phyloP scores from a whole-genome alignment of 1,140 invertebrate genomes.

The Pseudoatta argentina region DNA sequence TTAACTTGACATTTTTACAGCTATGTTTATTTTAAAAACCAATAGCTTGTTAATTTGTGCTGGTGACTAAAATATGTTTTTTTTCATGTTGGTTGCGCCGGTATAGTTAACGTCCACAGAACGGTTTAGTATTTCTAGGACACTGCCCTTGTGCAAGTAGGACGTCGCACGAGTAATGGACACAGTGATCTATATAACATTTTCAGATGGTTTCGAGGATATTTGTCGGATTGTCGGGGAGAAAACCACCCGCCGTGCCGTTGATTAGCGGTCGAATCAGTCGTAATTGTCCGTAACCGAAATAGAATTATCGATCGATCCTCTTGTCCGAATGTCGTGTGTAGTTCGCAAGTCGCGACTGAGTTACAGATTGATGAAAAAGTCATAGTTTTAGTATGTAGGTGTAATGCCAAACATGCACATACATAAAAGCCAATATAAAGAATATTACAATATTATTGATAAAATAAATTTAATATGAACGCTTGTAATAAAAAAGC shows the following conservation, averaged over 20 bases:
- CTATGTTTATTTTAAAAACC: neutral
- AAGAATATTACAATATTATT: slow-evolving; percentile 18
- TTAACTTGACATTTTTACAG: neutral
- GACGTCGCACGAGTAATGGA: slow-evolving; percentile 27
- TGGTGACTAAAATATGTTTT: neutral
- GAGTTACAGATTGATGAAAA: slow-evolving; percentile 65
- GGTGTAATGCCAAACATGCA: neutral
- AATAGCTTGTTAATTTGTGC: neutral
- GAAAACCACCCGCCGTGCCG: slow-evolving; percentile 68
- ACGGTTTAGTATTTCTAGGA: neutral
- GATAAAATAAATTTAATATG: slow-evolving; percentile 2
- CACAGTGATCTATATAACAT: slow-evolving; percentile 59
- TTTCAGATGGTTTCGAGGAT: slow-evolving; percentile 73
- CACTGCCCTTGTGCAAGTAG: slow-evolving; percentile 1
- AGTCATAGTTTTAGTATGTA: slow-evolving; percentile 41
- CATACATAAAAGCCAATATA: neutral
- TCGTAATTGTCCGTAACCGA: slow-evolving; percentile 82
- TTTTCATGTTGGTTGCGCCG: neutral
- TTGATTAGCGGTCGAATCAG: slow-evolving; percentile 84
- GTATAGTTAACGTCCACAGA: no score
- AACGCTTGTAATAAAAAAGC: neutral
- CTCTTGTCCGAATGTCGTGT: slow-evolving; percentile 43
- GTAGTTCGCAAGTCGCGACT: slow-evolving; percentile 64
- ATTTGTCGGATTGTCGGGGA: slow-evolving; percentile 71
- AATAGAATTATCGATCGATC: slow-evolving; percentile 82